These are phyloP conservation scores for Sebastes miniatus DNA, from an alignment of 2,797 vertebrate genomes.

Conservation along the genomic window DNA sequence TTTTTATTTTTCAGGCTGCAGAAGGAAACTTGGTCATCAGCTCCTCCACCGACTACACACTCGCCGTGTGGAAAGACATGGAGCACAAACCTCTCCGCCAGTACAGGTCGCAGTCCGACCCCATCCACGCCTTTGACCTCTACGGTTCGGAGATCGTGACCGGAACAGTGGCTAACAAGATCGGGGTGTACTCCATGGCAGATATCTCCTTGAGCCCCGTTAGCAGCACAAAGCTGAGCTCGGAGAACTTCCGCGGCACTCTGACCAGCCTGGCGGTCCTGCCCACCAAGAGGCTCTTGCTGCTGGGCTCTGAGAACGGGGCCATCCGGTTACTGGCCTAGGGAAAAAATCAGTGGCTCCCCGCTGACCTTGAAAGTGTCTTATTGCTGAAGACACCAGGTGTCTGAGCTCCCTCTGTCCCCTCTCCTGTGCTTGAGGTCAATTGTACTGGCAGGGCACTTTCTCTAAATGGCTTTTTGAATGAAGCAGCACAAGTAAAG, in stretches of 20 bases:
- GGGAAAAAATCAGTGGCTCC: conserved; percentile 11
- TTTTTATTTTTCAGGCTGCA: conserved; percentile 83
- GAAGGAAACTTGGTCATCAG: conserved; percentile 93
- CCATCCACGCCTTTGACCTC: conserved; percentile 94
- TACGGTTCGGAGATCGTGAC: conserved; percentile 92
- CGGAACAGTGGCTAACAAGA: conserved; percentile 96
- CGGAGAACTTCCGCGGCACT: conserved; percentile 97
- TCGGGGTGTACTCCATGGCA: conserved; percentile 93
- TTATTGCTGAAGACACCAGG: conserved; percentile 31
- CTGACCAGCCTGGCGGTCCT: conserved; percentile 94
- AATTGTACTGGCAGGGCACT: conserved; percentile 23
- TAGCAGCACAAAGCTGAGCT: conserved; percentile 94
- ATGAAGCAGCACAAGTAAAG: conserved; percentile 54
- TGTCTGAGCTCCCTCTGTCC: conserved; percentile 38
- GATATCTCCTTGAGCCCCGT: conserved; percentile 87
- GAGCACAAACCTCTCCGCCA: conserved; percentile 94
- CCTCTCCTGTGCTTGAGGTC: conserved; percentile 37
- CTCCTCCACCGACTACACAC: conserved; percentile 94
- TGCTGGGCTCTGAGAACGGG: conserved; percentile 96
- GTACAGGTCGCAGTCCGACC: conserved; percentile 93
- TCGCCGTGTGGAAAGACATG: conserved; percentile 95
- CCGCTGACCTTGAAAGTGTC: conserved; percentile 41
- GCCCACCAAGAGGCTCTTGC: conserved; percentile 94
- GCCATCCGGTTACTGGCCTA: conserved; percentile 92
- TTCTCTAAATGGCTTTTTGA: conserved; percentile 40